These are phyloP conservation scores for Menidia menidia DNA, from an alignment of 2,797 vertebrate genomes.

Conservation along the genomic window DNA sequence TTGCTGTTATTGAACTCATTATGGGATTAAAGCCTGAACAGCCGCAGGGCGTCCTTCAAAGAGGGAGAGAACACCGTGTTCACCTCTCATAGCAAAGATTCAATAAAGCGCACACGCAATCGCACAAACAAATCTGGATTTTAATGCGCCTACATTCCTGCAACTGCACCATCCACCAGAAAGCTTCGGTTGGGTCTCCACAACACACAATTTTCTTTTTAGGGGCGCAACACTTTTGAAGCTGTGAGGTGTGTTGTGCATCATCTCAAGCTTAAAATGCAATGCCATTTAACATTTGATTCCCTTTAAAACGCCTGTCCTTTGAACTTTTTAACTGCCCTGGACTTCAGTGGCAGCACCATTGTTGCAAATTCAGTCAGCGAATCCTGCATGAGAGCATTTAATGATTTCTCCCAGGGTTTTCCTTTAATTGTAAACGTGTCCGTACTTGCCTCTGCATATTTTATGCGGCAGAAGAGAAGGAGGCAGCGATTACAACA, in stretches of 20 bases:
- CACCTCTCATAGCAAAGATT: slow-evolving; percentile 29
- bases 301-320: too few species aligned
- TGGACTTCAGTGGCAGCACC: neutral
- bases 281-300: too few species aligned
- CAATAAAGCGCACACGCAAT: slow-evolving; percentile 9
- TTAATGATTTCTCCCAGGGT: slow-evolving; percentile 2
- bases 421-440: neutral
- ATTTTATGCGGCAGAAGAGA: neutral
- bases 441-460: slow-evolving; percentile 13
- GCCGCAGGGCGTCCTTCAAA: slow-evolving; percentile 57
- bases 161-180: neutral
- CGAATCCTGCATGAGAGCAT: neutral
- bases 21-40: slow-evolving; percentile 57
- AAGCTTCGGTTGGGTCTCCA: too few species aligned
- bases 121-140: neutral
- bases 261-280: too few species aligned
- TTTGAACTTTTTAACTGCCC: neutral
- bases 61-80: slow-evolving; percentile 23
- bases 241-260: too few species aligned
- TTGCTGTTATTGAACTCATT: slow-evolving; percentile 63
- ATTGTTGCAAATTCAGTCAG: neutral
- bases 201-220: neutral
- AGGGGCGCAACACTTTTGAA: too few species aligned
- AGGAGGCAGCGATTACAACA: neutral
- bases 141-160: neutral